Conservation (phyloP, 2,888 invertebrate genomes). For the Morpho deidamia region DNA sequence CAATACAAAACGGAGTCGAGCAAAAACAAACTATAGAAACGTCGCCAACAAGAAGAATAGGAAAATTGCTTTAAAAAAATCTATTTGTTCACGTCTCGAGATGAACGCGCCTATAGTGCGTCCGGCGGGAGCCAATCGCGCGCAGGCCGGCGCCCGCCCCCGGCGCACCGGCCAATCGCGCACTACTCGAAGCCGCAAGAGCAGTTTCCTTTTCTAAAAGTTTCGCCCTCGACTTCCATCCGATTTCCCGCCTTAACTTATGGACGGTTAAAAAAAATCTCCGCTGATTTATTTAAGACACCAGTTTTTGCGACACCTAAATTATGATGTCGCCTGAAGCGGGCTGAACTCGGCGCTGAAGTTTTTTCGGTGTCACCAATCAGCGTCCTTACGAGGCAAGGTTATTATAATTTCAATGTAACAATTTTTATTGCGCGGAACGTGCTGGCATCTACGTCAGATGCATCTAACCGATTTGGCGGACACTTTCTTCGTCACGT, state of each 20-base stretch:
- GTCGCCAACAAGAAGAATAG: constrained; percentile 75
- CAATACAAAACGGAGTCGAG: constrained; percentile 70
- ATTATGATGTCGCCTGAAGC: constrained; percentile 66
- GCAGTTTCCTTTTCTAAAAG: constrained; percentile 77
- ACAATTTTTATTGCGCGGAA: constrained; percentile 39
- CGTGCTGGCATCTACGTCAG: constrained; percentile 32
- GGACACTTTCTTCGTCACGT: constrained; percentile 26
- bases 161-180: constrained; percentile 58
- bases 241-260: constrained; percentile 73
- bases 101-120: constrained; percentile 68
- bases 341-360: constrained; percentile 35
- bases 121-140: constrained; percentile 58
- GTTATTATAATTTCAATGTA: constrained; percentile 41
- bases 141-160: constrained; percentile 59
- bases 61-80: constrained; percentile 77
- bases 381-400: constrained; percentile 28
- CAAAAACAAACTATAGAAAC: constrained; percentile 75
- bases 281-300: constrained; percentile 66
- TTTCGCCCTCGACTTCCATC: constrained; percentile 74
- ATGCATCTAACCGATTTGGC: constrained; percentile 23
- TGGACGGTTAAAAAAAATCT: constrained; percentile 70
- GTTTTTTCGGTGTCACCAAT: constrained; percentile 41
- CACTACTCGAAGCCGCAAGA: constrained; percentile 53
- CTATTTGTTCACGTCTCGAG: constrained; percentile 73
- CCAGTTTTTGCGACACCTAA: constrained; percentile 62